Percentiles rank a stretch among this genome's conserved stretches.
These are phyloP conservation scores for Bostrychus sinensis DNA, from an alignment of 2,113 vertebrate genomes.

Conservation along the genomic window DNA sequence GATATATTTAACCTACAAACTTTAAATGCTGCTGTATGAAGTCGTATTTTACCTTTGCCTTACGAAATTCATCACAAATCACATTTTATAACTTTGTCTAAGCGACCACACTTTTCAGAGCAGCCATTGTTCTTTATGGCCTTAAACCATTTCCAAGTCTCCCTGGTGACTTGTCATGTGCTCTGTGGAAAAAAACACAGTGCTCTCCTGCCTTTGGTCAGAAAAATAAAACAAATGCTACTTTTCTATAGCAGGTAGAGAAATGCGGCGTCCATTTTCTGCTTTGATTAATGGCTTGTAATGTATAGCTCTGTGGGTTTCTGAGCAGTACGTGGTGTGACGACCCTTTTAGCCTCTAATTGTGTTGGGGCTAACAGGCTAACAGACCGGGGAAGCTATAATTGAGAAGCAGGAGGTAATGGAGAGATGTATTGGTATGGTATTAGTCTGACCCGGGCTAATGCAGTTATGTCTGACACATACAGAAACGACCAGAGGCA, in stretches of 20 bases:
- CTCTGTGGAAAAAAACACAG: neutral
- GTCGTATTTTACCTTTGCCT: too few species aligned
- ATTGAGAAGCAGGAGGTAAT: constrained; percentile 45
- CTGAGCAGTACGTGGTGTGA: constrained; percentile 33
- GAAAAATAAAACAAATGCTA: neutral
- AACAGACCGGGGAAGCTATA: constrained; percentile 18
- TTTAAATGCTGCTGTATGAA: too few species aligned
- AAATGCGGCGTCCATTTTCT: constrained; percentile 7
- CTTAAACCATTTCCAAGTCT: too few species aligned
- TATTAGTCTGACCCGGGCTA: constrained; percentile 3
- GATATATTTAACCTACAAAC: too few species aligned
- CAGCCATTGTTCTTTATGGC: too few species aligned
- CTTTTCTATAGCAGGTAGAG: neutral
- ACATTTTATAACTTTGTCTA: too few species aligned
- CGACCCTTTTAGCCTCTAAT: constrained; percentile 38
- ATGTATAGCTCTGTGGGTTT: constrained; percentile 38
- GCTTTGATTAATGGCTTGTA: constrained; percentile 27
- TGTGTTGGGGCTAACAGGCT: constrained; percentile 28
- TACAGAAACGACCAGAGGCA: neutral
- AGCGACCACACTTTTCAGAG: too few species aligned
- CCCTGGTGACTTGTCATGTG: neutral
- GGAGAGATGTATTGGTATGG: constrained; percentile 15
- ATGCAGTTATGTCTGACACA: constrained; percentile 3
- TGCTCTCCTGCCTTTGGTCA: neutral
- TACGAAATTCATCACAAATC: too few species aligned